phyloP scores from a whole-genome alignment of 2,113 vertebrate species.

The Fulmarus glacialis region DNA sequence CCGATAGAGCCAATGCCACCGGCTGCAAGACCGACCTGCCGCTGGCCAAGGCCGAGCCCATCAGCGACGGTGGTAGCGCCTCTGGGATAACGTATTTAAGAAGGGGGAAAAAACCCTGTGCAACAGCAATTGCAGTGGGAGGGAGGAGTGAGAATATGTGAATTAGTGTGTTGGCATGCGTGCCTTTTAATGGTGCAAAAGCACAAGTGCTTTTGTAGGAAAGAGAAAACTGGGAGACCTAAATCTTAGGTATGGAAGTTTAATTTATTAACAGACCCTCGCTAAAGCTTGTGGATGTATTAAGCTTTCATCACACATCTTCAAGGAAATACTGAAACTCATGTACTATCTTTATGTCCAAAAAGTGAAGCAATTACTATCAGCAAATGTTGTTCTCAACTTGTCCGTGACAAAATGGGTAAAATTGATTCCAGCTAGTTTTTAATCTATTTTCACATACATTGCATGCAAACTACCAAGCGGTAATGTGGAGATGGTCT shows the following conservation, averaged over 20 bases:
- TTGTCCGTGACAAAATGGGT: background rate
- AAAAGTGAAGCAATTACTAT: background rate
- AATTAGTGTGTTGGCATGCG: background rate
- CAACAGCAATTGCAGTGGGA: no score
- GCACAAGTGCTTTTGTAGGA: background rate
- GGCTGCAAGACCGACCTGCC: no score
- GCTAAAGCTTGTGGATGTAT: background rate
- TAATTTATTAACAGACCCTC: background rate
- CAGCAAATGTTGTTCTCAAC: background rate
- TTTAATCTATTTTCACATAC: background rate
- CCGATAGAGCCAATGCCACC: no score
- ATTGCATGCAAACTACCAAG: background rate
- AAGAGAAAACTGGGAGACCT: background rate
- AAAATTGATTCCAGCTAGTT: background rate
- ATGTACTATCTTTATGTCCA: background rate
- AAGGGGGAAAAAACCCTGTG: no score
- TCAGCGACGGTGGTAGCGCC: no score
- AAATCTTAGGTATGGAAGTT: background rate
- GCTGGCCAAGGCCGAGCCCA: no score
- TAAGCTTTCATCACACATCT: background rate
- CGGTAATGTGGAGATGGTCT: background rate
- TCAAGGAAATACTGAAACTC: background rate
- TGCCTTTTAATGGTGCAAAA: background rate
- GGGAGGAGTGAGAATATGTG: background rate
- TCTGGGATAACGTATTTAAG: no score